Evolutionary conservation across 2,797 vertebrate genomes (phyloP), one percentile per base, ranked within the genome.

Genomic region (Acrocephalus scirpaceus): DNA sequence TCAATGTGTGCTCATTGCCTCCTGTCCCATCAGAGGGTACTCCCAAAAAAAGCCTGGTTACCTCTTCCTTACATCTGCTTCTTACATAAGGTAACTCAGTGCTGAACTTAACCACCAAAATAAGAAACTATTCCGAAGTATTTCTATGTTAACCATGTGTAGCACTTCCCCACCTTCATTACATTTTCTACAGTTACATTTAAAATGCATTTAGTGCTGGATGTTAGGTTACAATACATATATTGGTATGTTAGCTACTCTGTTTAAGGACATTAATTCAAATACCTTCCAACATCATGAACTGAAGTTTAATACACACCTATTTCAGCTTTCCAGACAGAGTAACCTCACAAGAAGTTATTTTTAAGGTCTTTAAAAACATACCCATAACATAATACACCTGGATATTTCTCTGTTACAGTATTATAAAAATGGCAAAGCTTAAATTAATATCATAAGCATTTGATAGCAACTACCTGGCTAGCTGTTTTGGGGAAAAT

Each of bases 1-100:
- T 71, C 44, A 20, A 1, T 0, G 0, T 15, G 5, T 27, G 32
- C 14, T 18, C 20, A 38, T 2, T 27, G 23, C 12, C 18, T 84
- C 60, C 56, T 56, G 25, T 56, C 14, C 25, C 1, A 0, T 34
- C 45, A 36, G 14, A 5, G 9, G 7, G 12, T 19, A n/a, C 12
- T 36, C 26, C 27, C 4, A 7, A 69, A 34, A 69, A 64, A 73
- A 65, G 29, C 23, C 25, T 42, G 18, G 7, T 47, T 87, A 36
- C 22, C 26, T 53, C 29, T 57, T 69, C 26, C 20, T 69, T 65
- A 19, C 4, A 54, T 13, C 13, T 44, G 5, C 36, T 81, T 38
- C 22, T 22, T 57, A 71, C 32, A 7, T 26, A 67, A 18, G 7
- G 22, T 16, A 81, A 90, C 19, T 74, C 44, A 26, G 16, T 6